These are phyloP conservation scores for Oreohelix idahoensis DNA, from an alignment of 1,140 invertebrate species.

Conservation along the genomic window DNA sequence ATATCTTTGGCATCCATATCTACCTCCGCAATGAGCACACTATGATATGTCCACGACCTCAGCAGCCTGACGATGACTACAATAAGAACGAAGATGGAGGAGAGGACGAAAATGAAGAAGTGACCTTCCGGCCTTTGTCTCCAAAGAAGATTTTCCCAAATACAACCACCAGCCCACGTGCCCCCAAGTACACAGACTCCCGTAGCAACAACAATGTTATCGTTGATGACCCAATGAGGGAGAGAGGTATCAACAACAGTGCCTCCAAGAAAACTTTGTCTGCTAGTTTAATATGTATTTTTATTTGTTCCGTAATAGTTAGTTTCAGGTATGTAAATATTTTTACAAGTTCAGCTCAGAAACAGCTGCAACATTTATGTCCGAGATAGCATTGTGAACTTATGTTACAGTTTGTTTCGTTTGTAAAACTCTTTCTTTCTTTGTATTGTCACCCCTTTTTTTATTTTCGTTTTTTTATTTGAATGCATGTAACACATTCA, in stretches of 20 bases:
- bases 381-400: not conserved
- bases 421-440: not conserved
- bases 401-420: not conserved
- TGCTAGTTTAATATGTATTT: not conserved
- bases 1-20: slow-evolving; percentile 57
- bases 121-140: slow-evolving; percentile 32
- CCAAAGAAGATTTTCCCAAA: not conserved
- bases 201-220: slow-evolving; percentile 18
- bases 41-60: slow-evolving; percentile 48
- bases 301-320: not conserved
- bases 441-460: not conserved
- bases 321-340: slow-evolving; percentile 12
- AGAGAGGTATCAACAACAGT: slow-evolving; percentile 1
- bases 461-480: not conserved
- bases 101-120: slow-evolving; percentile 18
- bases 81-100: not conserved
- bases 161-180: not conserved
- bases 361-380: not conserved
- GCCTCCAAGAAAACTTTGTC: slow-evolving; percentile 2
- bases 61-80: not conserved
- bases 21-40: slow-evolving; percentile 56
- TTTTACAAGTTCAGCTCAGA: not conserved
- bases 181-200: slow-evolving; percentile 28
- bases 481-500: not conserved
- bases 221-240: slow-evolving; percentile 16